Evolutionary conservation across 2,113 vertebrate species (phyloP), one percentile per base, ranked within the genome.

Genomic region (Pao palembangensis): DNA sequence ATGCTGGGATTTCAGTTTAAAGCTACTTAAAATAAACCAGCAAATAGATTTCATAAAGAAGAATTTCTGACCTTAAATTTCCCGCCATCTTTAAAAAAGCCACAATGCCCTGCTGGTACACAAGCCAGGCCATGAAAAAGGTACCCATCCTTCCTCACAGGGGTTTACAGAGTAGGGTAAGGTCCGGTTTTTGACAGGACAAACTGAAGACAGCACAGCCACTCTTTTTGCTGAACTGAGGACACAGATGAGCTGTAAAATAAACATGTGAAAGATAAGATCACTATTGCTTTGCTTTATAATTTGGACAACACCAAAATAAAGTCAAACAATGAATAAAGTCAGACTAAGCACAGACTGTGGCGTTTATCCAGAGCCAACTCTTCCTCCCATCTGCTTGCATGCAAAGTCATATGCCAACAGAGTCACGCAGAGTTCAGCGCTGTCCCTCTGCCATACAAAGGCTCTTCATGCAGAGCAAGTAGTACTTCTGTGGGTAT

Each of bases 261-360:
- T 14, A 44, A 44, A 44, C 43, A 44, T 44, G 43, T 16, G 34
- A 12, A 3, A 11, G 34, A 12, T 38, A 38, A 11, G 3, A 12
- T 12, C 1, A 2, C 3, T 11, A 38, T 12, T 38, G 11, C 34
- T 12, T 38, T 38, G 8, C 25, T 28, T 28, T 28, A 28, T 7
- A 28, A 28, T 28, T 28, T 28, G 25, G 25, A 28, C 25, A 28
- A 28, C 25, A 28, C 25, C 25, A 28, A 38, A 38, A 38, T 38
- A 38, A 38, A 44, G 5, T 5, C 43, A 44, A 44, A 44, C 6
- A 44, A 44, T 44, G 43, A 4, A 1, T 2, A 3, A 44, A 44
- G 43, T 44, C 4, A 16, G 47, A 80, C 84, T 87, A 61, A 88
- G 60, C 42, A 64, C 85, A 90, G 44, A 55, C 62, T 8, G 81